These are phyloP conservation scores for Harpalus rubripes DNA, from an alignment of 2,888 invertebrate genomes.

Conservation along the genomic window DNA sequence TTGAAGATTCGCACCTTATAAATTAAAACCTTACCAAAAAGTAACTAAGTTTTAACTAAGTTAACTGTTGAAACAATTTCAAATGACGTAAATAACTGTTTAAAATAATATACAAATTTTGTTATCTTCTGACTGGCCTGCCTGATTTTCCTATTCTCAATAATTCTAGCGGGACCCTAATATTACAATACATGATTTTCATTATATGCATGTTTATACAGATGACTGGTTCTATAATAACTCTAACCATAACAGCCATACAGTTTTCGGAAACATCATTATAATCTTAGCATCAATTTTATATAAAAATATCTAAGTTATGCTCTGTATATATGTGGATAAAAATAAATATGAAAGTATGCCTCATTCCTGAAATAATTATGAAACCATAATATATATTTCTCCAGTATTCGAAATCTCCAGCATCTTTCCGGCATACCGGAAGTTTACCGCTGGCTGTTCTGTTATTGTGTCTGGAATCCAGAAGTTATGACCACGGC, in stretches of 20 bases:
- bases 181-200: too few species aligned
- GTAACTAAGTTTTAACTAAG: too few species aligned
- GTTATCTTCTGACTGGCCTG: too few species aligned
- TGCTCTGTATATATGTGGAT: not conserved
- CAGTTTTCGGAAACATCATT: slow-evolving; percentile 1
- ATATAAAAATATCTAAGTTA: not conserved
- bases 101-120: too few species aligned
- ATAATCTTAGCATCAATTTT: not conserved
- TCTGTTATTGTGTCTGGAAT: slow-evolving; percentile 60
- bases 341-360: not conserved
- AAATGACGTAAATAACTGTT: too few species aligned
- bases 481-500: slow-evolving; percentile 50
- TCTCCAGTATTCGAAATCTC: slow-evolving; percentile 13
- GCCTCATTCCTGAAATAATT: not conserved
- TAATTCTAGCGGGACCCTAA: too few species aligned
- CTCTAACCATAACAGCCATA: not conserved
- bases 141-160: too few species aligned
- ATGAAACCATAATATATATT: not conserved
- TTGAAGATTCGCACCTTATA: too few species aligned
- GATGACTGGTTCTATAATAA: slow-evolving; percentile 10
- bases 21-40: too few species aligned
- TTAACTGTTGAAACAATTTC: too few species aligned
- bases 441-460: slow-evolving; percentile 41
- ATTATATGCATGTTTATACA: not conserved
- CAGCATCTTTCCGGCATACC: slow-evolving; percentile 5